A percentile compares a stretch with the other conserved stretches of the same genome.
These are phyloP conservation scores for Triops longicaudatus DNA, from an alignment of 1,140 invertebrate species.

Conservation along the genomic window DNA sequence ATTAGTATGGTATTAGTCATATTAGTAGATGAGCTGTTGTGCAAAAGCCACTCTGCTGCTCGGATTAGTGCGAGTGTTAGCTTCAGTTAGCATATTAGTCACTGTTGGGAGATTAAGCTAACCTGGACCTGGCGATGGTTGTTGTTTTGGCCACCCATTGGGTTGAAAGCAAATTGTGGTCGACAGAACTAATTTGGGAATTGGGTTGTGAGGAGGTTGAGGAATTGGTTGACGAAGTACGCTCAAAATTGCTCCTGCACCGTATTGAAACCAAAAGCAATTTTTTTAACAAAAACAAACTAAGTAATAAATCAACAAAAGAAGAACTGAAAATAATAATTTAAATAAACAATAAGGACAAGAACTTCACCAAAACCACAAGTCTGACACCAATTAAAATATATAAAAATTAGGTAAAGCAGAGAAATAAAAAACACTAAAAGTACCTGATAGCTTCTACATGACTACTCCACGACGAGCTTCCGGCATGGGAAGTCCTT, in stretches of 20 bases:
- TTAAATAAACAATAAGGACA: background rate
- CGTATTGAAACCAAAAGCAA: constrained; percentile 3
- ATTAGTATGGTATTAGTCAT: background rate
- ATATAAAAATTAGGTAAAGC: no score
- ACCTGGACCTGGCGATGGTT: constrained; percentile 13
- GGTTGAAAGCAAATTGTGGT: constrained; percentile 5
- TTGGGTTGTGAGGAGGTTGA: background rate
- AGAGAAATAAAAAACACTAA: background rate
- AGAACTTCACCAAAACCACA: no score
- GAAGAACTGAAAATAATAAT: background rate
- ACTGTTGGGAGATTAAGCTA: background rate
- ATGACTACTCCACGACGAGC: constrained; percentile 19
- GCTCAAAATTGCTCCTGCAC: constrained; percentile 10
- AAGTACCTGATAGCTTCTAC: constrained; percentile 24
- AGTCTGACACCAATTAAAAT: no score
- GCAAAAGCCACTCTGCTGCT: no score
- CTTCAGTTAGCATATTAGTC: no score
- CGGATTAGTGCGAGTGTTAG: no score
- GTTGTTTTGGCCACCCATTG: background rate
- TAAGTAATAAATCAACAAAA: background rate
- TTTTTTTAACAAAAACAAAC: background rate
- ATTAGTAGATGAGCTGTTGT: no score
- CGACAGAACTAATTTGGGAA: constrained; percentile 3
- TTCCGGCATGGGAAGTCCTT: background rate
- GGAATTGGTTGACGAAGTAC: background rate